Evolutionary conservation across 2,888 invertebrate genomes (phyloP).

Genomic region (Tetranychus piercei): DNA sequence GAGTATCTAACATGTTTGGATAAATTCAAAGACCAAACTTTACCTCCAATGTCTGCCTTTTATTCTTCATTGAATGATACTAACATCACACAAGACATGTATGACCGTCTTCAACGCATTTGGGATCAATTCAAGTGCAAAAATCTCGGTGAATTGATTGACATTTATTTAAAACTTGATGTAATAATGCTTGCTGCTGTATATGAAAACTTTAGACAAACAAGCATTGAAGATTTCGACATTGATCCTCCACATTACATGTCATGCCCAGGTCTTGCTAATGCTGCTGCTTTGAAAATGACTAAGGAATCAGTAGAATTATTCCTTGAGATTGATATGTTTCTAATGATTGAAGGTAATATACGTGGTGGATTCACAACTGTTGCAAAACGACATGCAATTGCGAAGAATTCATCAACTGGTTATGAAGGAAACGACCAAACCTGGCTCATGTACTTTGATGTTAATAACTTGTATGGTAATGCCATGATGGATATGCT

Average conservation of each 20-base stretch:
- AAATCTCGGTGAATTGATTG: not conserved
- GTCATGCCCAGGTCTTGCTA: too few relatives aligned
- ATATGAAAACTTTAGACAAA: not conserved
- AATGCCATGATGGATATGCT: not conserved
- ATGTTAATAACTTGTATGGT: constrained; percentile 13
- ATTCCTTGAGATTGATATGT: not conserved
- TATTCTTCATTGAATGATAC: not conserved
- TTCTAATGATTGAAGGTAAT: constrained; percentile 1
- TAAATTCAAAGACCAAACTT: not conserved
- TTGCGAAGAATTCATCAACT: constrained; percentile 10
- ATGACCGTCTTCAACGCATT: not conserved
- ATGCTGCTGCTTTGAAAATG: too few relatives aligned
- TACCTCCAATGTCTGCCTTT: not conserved
- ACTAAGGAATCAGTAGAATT: too few relatives aligned
- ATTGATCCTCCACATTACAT: not conserved
- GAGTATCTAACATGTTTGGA: not conserved
- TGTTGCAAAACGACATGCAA: constrained; percentile 1
- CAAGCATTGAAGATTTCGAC: not conserved
- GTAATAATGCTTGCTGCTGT: not conserved
- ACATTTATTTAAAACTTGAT: not conserved
- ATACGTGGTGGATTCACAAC: constrained; percentile 6
- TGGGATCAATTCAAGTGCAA: not conserved
- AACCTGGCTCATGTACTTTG: constrained; percentile 21
- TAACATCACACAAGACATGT: not conserved
- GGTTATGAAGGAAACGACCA: not conserved